A percentile compares a stretch with the other conserved stretches of the same genome.
phyloP scores from a whole-genome alignment of 2,888 invertebrate species.

The Tenthredo mesomela region DNA sequence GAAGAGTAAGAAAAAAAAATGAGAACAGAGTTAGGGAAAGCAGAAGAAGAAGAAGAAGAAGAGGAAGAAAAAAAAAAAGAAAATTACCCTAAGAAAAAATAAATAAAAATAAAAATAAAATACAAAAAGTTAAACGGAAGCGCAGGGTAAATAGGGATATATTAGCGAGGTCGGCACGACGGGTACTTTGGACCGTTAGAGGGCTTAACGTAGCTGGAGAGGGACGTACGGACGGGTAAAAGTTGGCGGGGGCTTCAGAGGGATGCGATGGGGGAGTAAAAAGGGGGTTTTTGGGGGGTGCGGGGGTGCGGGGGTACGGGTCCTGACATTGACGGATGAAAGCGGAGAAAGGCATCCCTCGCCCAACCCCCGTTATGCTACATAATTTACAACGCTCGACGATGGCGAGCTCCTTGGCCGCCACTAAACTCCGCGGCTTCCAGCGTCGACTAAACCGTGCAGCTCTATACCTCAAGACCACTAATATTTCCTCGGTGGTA shows the following conservation, averaged over 20 bases:
- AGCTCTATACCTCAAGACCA: conserved; percentile 5
- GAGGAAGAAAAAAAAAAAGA: neutral
- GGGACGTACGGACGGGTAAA: conserved; percentile 15
- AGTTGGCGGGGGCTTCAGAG: conserved; percentile 16
- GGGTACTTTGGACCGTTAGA: conserved; percentile 58
- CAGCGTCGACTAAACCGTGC: neutral
- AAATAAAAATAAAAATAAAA: conserved; percentile 16
- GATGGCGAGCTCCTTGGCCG: conserved; percentile 51
- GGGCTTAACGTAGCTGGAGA: conserved; percentile 24
- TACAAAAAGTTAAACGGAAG: conserved; percentile 58
- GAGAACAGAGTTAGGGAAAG: neutral
- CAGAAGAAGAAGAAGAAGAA: neutral
- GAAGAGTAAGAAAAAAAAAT: neutral
- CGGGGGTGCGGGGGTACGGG: conserved; percentile 57
- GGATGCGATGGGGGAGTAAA: conserved; percentile 32
- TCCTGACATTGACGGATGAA: conserved; percentile 74
- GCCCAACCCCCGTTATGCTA: conserved; percentile 67
- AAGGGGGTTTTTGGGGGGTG: neutral
- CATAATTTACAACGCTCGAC: conserved; percentile 71
- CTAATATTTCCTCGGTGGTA: neutral
- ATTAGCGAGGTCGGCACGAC: conserved; percentile 65
- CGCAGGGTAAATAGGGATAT: conserved; percentile 64
- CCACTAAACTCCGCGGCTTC: conserved; percentile 17
- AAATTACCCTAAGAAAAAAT: neutral
- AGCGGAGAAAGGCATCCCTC: conserved; percentile 69